Conservation (phyloP, 2,888 invertebrate species). For the Nowickia ferox region DNA sequence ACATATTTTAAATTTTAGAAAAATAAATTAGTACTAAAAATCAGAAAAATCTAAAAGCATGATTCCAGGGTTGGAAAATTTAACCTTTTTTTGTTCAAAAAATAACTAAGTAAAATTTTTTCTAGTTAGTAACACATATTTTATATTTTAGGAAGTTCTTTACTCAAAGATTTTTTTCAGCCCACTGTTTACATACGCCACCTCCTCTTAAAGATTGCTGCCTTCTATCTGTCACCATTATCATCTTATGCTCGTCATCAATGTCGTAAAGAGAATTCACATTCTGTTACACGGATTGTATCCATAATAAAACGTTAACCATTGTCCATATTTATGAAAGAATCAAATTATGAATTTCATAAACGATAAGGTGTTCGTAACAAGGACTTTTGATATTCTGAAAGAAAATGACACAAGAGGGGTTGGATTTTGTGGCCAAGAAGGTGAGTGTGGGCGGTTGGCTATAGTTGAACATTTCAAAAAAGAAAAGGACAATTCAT, state of each 20-base stretch:
- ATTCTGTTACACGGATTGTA: constrained; percentile 55
- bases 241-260: constrained; percentile 47
- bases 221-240: constrained; percentile 54
- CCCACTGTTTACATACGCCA: constrained; percentile 28
- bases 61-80: no score
- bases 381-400: constrained; percentile 38
- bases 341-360: constrained; percentile 82
- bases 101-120: neutral
- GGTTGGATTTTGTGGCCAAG: constrained; percentile 15
- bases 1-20: no score
- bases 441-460: constrained; percentile 36
- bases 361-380: constrained; percentile 75
- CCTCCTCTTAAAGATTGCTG: constrained; percentile 26
- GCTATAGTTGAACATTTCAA: neutral
- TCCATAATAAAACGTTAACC: constrained; percentile 79
- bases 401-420: constrained; percentile 22
- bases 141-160: no score
- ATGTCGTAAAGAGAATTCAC: constrained; percentile 52
- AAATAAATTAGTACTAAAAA: no score
- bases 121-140: neutral
- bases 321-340: constrained; percentile 79
- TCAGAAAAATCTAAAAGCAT: no score
- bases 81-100: no score
- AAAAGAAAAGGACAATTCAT: constrained; percentile 66
- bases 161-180: neutral